Evolutionary conservation across 2,888 invertebrate species (phyloP), one percentile per base, ranked within the genome.

Genomic region (Baccha elongata): DNA sequence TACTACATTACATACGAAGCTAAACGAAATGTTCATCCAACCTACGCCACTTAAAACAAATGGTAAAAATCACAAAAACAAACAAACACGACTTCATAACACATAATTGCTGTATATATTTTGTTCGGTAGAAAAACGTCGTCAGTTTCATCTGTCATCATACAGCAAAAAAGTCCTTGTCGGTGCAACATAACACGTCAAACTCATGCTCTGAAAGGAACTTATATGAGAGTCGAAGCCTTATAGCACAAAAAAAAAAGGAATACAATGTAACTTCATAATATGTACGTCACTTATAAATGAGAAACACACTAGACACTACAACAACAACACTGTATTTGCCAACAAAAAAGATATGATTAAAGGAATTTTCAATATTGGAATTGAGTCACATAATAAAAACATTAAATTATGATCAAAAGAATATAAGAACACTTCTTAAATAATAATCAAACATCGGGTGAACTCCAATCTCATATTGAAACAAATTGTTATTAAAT

Each of bases 311-410:
- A 48, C 15, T 26, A 17, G 2, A 42, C 46, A 60, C 10, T 32
- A 65, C 19, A 60, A 44, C 8, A 17, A 35, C 15, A 35, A 67
- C 11, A 37, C 17, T 32, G 15, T 42, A 48, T 13, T 19, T 32
- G 44, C 4, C 15, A 37, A 17, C 13, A 13, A 60, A 32, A 53
- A 29, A 48, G 1, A 46, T 21, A 19, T 15, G 44, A 69, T 37
- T 26, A 37, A 65, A 62, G 76, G 81, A 81, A 81, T 81, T 80
- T 44, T 60, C 37, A 75, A 17, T 52, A 11, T 35, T 23, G 81
- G 81, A 81, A 76, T 81, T 81, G 81, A 71, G n/a, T 52, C 32
- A 26, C 50, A 72, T 55, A 52, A 42, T 17, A 21, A 17, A 23
- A 55, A 46, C n/a, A 62, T 42, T 37, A 26, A 62, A 40, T 21